Conservation (phyloP, 2,888 invertebrate genomes). For the Perdita meconis region DNA sequence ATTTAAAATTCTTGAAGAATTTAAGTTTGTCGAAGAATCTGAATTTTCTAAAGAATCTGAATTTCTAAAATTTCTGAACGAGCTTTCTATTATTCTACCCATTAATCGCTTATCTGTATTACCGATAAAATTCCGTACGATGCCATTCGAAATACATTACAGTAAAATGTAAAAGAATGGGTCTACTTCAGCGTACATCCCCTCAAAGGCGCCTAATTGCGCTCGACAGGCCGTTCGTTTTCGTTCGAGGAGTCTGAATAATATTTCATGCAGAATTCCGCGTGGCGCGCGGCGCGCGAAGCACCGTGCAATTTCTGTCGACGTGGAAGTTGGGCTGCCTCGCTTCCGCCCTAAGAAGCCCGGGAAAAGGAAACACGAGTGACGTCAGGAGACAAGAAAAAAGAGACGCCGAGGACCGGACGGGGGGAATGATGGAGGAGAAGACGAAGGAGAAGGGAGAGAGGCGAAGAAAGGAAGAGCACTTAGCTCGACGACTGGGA, state of each 20-base stretch:
- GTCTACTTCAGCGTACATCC: no score
- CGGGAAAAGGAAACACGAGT: constrained; percentile 18
- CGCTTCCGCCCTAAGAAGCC: constrained; percentile 48
- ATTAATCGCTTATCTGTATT: no score
- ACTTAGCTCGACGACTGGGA: constrained; percentile 59
- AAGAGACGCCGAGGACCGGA: constrained; percentile 11
- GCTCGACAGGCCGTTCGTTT: background rate
- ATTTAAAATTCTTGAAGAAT: no score
- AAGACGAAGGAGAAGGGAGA: background rate
- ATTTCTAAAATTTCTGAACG: no score
- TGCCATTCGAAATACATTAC: no score
- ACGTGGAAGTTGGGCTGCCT: constrained; percentile 33
- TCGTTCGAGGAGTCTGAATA: constrained; percentile 29
- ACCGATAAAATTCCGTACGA: no score
- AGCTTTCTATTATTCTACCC: no score
- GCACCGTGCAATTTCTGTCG: constrained; percentile 16
- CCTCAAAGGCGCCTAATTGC: background rate
- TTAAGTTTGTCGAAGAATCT: no score
- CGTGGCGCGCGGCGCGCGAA: background rate
- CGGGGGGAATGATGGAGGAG: no score
- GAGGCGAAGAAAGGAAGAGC: constrained; percentile 39
- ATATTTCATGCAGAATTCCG: constrained; percentile 57
- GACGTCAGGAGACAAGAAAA: background rate
- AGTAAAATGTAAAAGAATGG: no score
- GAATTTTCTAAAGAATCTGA: no score